Base-by-base conservation (phyloP, 2,888 invertebrate species). In the Stegana nigrithorax region DNA sequence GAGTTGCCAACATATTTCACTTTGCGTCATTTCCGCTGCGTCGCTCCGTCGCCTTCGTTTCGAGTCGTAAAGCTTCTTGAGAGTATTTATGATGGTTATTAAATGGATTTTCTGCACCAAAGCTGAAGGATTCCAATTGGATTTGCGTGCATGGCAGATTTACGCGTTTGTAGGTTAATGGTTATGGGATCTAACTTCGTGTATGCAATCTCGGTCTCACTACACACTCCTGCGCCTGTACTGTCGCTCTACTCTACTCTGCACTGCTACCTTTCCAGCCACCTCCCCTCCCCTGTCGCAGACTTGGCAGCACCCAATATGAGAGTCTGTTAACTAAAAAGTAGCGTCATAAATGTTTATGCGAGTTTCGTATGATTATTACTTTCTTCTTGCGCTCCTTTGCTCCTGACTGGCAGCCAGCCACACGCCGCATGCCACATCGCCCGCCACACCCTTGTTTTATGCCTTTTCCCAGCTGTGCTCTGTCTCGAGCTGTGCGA, bases 71-170 rank as follows among this genome's bases (percentile, higher is more conserved):
- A 74, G 78, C 75, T 74, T 65, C 78, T 68, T 72, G 69, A 67
- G 65, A 68, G 78, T 74, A 75, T 75, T 78, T 75, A 75, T 75
- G 75, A 75, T 66, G 78, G 77, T 74, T 75, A 75, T 75, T 78
- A 75, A 75, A 78, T 75, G 78, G 75, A 75, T 75, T 78, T 73
- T 62, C 66, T 53, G 42, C 26, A 53, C 53, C 42, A 60, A 60
- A 42, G 25, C 60, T 53, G 51, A 75, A 69, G 67, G 77, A 73
- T 75, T 75, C 73, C 78, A 76, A 76, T 78, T 75, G 75, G 75
- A 78, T 78, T 75, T 75, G 68, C 67, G 64, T 67, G 67, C 64
- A 57, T 66, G 69, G 65, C 69, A 69, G 68, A 62, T 68, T 68
- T 64, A 67, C 68, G 65, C 50, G 59, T 59, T 59, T 50, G 59